Base-by-base conservation (phyloP, 2,888 invertebrate species). In the Ectobius pallidus region DNA sequence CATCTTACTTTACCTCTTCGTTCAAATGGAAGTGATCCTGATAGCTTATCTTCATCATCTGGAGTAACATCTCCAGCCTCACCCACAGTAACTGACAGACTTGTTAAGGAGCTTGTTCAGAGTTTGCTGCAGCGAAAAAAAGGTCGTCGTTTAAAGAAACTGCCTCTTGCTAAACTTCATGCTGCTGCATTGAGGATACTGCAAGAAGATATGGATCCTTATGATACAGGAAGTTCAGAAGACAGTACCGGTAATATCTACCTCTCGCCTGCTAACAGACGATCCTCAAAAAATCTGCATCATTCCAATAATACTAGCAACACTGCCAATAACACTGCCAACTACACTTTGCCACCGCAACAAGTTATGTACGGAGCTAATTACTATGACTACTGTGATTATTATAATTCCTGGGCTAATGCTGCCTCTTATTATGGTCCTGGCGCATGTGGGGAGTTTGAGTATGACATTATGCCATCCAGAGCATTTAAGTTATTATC, bases 151-250 rank as follows among this genome's bases (percentile, higher is more conserved):
- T 83, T 88, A 73, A 83, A 84, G 71, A 84, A 86, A 70, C 80
- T 89, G 74, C 87, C 88, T 1, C 84, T 87, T 80, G 85, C 88
- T 77, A 86, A 88, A 79, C 80, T 89, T 68, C 86, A 89, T 81
- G 85, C 88, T 58, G 85, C 86, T 46, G 86, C 88, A 18, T 83
- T 87, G 78, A 82, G 85, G 74, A 86, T 88, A 71, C 79, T 89
- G 25, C 86, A 86, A 78, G 86, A 89, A 81, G 87, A 88, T 74
- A 81, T 85, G 78, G 87, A 86, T 70, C 78, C 83, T 1, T 80
- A 83, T 67, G 86, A 86, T 52, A 81, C 81, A 20, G 75, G 78
- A 20, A 83, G 83, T 73, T 82, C 84, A 2, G 83, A 83, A 70
- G 84, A 84, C 27, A 79, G 80, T 62, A 77, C 78, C 63, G 73